Evolutionary conservation across 2,888 invertebrate species (phyloP).

Genomic region (Coremacera marginata): DNA sequence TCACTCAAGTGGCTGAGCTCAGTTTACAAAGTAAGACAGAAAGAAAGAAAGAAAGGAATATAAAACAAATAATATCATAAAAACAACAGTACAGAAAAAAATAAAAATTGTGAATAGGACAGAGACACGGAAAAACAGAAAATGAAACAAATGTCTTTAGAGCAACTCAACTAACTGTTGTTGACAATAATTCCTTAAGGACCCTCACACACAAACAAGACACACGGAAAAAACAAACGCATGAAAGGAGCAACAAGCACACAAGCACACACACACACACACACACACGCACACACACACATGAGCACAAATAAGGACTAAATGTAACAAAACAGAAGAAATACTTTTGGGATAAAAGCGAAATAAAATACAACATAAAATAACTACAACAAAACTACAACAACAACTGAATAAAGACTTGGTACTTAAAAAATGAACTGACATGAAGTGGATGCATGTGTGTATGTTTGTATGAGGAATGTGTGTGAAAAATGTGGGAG

Average conservation of each 20-base stretch:
- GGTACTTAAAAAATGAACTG: neutral
- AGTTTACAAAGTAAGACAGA: neutral
- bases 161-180: conserved; percentile 26
- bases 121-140: neutral
- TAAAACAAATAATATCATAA: neutral
- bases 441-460: neutral
- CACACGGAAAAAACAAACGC: neutral
- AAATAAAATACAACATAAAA: conserved; percentile 20
- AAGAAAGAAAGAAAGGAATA: neutral
- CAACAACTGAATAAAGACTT: neutral
- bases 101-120: neutral
- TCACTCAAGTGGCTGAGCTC: conserved; percentile 18
- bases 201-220: conserved; percentile 25
- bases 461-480: neutral
- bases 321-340: neutral
- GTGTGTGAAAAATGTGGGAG: neutral
- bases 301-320: neutral
- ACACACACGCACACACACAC: neutral
- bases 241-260: neutral
- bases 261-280: neutral
- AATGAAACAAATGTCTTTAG: conserved; percentile 25
- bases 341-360: conserved; percentile 17
- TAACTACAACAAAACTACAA: neutral
- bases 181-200: conserved; percentile 46
- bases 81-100: neutral